These are phyloP conservation scores for Penaeus vannamei DNA, from an alignment of 1,140 invertebrate genomes.

Conservation along the genomic window DNA sequence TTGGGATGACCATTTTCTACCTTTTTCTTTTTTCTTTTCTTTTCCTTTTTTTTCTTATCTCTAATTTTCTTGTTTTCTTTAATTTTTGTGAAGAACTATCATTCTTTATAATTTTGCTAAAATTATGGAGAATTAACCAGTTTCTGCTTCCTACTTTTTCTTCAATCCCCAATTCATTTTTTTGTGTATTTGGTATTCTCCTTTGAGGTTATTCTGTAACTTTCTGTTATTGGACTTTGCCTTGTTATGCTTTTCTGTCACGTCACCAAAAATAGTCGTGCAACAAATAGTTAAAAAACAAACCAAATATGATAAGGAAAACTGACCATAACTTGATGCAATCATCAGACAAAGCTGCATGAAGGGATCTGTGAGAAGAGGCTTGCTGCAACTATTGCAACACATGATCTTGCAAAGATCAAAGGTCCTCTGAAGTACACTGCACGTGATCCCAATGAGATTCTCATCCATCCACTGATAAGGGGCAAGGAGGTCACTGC, in stretches of 20 bases:
- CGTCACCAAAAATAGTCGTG: background rate
- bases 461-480: conserved; percentile 80
- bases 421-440: conserved; percentile 79
- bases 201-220: conserved; percentile 5
- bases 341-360: conserved; percentile 80
- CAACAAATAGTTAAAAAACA: background rate
- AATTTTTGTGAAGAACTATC: conserved; percentile 6
- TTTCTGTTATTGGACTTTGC: background rate
- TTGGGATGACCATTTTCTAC: too few relatives aligned
- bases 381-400: conserved; percentile 84
- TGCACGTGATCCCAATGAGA: conserved; percentile 76
- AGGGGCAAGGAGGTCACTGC: conserved; percentile 77
- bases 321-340: background rate
- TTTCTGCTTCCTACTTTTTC: too few relatives aligned
- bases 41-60: too few relatives aligned
- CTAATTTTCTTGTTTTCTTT: background rate
- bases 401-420: conserved; percentile 83
- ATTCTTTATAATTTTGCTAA: too few relatives aligned
- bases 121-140: too few relatives aligned
- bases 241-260: background rate
- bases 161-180: too few relatives aligned
- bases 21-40: too few relatives aligned
- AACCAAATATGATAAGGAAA: background rate
- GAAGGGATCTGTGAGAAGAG: conserved; percentile 84
- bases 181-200: too few relatives aligned